Evolutionary conservation across 2,113 vertebrate genomes (phyloP), one percentile per base, ranked within the genome.

Genomic region (Engystomops pustulosus): DNA sequence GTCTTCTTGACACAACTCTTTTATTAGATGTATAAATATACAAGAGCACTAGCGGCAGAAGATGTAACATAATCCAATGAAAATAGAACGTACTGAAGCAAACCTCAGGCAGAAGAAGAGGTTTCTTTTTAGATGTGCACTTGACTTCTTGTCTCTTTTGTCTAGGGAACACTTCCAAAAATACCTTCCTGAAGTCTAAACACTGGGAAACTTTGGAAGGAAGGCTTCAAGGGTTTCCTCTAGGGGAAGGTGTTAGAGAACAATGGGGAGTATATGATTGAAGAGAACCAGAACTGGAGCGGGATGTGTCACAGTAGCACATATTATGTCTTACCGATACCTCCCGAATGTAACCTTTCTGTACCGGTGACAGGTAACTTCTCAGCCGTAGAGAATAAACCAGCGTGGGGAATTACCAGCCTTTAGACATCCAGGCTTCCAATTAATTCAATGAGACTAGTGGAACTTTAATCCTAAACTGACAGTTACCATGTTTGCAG

Each of bases 171-270:
- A 68, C 20, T 68, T 76, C 72, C 58, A 67, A 84, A 75, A 84
- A 84, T 84, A 84, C 45, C 72, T 77, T 76, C 27, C 41, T 65
- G 69, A 75, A 82, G 80, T 20, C 20, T 65, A 84, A 76, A 84
- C 62, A 75, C 27, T 23, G 7, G 41, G 62, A 67, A 65, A 76
- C 44, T 75, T 62, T 83, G 81, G 71, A 83, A 83, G 27, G 41
- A 67, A 65, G 1, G 20, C 65, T 65, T 77, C 81, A 68, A 27
- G 38, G 6, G 41, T 23, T 84, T 76, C n/a, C 55, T 68, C 32
- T 14, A 27, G 58, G 81, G 81, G 68, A 77, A 49, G 74, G 81
- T 68, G 81, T 47, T 51, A 53, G 58, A 65, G 51, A 58, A 47
- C 53, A 74, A 67, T 25, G 34, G 32, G 67, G 60, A 36, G 38